Base-by-base conservation (phyloP, 2,113 vertebrate species). In the Campylomormyrus numenius region DNA sequence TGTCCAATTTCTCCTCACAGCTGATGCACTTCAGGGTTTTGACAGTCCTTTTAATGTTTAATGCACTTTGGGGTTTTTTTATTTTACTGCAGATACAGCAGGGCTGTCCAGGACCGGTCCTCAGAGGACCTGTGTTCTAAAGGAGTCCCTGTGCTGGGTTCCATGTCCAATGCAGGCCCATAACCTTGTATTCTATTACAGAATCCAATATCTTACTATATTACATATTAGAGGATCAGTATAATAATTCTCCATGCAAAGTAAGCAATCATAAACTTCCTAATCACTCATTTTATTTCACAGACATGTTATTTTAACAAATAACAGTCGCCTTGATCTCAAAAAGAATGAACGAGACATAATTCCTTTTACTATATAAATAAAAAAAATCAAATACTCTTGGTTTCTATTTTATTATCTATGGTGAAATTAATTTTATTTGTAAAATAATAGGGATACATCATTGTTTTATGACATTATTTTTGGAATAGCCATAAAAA, bases 41-140 rank as follows among this genome's bases (percentile, higher is more conserved):
- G 94, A 95, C 93, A 95, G 95, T 92, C 94, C 96, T 97, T 97
- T 96, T 97, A 97, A 98, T 98, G 97, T 98, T 98, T 97, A 96
- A 98, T 98, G 97, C 96, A 93, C 96, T 98, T 98, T 97, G 96
- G 97, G 97, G 97, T 39, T 17, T 77, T 74, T 74, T 10, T 19
- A 19, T 35, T 97, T 93, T 94, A 95, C 93, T 95, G 92, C 90
- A 94, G 94, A 96, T 95, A 95, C 94, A 94, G 92, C 94, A 94
- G 94, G 85, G 93, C 88, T 95, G 95, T 95, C 93, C 94, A 89
- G 80, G 93, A 92, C 86, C 4, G 62, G 70, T 27, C 87, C 80
- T 90, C 89, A 53, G 89, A 91, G 88, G 90, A 49, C 70, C 35
- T 58, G 8, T 89, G 90, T 88, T 85, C 39, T 17, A 42, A 35